phyloP scores from a whole-genome alignment of 2,113 vertebrate genomes.

The Thermophis baileyi region DNA sequence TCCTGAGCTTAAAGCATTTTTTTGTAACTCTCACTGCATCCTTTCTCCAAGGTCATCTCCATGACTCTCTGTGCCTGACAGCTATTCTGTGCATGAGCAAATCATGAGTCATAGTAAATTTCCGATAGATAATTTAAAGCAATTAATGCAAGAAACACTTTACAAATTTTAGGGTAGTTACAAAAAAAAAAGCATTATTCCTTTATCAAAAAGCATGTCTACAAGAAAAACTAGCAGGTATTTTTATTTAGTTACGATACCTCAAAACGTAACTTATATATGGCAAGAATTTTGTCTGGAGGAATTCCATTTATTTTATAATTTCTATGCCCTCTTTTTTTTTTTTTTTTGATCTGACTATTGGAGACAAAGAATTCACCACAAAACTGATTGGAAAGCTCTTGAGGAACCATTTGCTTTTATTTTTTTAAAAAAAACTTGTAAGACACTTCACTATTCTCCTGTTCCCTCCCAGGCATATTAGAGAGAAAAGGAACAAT shows the following conservation, averaged over 20 bases:
- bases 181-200: neutral
- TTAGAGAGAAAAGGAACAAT: neutral
- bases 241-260: neutral
- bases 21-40: neutral
- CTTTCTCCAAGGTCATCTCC: neutral
- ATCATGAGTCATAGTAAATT: neutral
- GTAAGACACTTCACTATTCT: neutral
- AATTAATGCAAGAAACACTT: neutral
- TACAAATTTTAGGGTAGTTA: neutral
- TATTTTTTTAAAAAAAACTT: neutral
- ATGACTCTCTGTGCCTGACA: neutral
- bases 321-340: neutral
- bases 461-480: neutral
- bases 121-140: neutral
- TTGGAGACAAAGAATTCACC: neutral
- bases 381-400: neutral
- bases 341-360: neutral
- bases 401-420: neutral
- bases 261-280: neutral
- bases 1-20: neutral
- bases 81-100: neutral
- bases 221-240: neutral
- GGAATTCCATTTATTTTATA: neutral
- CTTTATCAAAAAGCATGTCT: neutral
- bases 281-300: neutral